Conservation (phyloP, 2,888 invertebrate genomes). For the Diarsia mendica region DNA sequence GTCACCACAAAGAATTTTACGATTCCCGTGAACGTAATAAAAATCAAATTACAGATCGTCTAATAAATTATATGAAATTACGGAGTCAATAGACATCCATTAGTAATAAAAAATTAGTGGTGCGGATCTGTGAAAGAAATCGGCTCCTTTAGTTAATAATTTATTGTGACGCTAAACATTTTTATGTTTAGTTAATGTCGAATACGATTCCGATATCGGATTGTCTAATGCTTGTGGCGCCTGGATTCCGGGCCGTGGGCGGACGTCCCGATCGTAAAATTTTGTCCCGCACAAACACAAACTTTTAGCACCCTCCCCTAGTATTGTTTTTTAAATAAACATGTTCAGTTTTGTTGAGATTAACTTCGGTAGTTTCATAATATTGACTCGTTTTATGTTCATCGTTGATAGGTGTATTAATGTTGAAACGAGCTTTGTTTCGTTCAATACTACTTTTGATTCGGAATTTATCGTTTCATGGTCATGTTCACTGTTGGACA, state of each 20-base stretch:
- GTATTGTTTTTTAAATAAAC: conserved; percentile 86
- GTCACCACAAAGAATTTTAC: conserved; percentile 80
- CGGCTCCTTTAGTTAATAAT: conserved; percentile 87
- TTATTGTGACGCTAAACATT: conserved; percentile 88
- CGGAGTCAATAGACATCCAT: conserved; percentile 81
- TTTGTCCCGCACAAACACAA: conserved; percentile 86
- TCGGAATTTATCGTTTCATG: not conserved
- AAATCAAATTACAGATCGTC: conserved; percentile 74
- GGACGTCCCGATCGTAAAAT: conserved; percentile 86
- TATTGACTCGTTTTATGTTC: conserved; percentile 75
- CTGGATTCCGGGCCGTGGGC: conserved; percentile 81
- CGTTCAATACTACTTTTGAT: conserved; percentile 13
- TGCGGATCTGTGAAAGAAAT: conserved; percentile 83
- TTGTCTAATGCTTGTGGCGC: conserved; percentile 88
- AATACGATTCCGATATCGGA: conserved; percentile 85
- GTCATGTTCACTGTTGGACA: not conserved
- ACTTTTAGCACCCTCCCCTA: conserved; percentile 82
- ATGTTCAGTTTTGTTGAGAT: conserved; percentile 83
- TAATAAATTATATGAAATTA: conserved; percentile 78
- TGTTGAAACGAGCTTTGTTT: conserved; percentile 13
- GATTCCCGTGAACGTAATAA: conserved; percentile 76
- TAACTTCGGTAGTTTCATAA: conserved; percentile 80
- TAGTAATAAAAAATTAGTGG: conserved; percentile 85
- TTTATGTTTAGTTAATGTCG: conserved; percentile 88
- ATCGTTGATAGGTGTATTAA: conserved; percentile 48